Conservation (phyloP, 2,113 vertebrate species). For the Neolamprologus variostigma region DNA sequence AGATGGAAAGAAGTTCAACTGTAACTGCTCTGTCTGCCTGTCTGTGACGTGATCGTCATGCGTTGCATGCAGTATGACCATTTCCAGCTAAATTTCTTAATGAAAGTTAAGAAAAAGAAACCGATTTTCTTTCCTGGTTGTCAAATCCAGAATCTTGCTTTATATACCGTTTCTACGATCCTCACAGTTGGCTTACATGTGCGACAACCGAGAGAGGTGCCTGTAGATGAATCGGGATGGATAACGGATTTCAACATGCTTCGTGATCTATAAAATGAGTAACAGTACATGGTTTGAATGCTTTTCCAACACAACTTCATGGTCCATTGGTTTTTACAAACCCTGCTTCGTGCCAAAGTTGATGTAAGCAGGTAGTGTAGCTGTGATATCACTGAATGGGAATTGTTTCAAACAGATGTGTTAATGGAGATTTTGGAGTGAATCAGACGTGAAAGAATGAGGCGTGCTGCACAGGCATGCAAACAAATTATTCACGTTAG, state of each 20-base stretch:
- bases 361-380: constrained; percentile 10
- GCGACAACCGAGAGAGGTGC: not conserved
- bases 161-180: not conserved
- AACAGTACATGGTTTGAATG: not conserved
- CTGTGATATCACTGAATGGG: constrained; percentile 18
- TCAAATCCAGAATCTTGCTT: not conserved
- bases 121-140: constrained; percentile 9
- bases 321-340: constrained; percentile 3
- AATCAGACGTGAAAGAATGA: constrained; percentile 7
- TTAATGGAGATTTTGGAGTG: not conserved
- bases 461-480: constrained; percentile 16
- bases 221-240: not conserved
- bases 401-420: constrained; percentile 15
- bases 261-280: not conserved
- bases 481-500: not conserved
- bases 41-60: not conserved
- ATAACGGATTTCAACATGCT: not conserved
- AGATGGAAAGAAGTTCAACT: not conserved
- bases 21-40: not conserved
- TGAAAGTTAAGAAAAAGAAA: not conserved
- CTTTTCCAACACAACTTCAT: constrained; percentile 7
- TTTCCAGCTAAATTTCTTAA: not conserved
- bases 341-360: not conserved
- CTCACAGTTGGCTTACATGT: not conserved
- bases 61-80: not conserved